phyloP scores from a whole-genome alignment of 2,113 vertebrate species.

The Archilochus colubris region DNA sequence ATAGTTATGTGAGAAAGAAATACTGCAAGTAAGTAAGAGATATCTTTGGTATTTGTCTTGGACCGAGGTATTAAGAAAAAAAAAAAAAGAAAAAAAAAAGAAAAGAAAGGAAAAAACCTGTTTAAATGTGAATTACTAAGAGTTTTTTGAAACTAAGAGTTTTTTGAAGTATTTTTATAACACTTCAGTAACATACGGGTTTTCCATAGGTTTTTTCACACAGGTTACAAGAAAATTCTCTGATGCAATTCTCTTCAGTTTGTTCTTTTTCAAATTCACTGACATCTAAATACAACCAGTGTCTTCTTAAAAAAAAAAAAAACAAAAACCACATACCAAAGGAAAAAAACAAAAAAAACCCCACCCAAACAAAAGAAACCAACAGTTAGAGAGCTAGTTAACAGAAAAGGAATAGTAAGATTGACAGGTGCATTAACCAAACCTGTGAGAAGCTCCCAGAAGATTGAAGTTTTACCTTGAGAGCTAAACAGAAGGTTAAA shows the following conservation, averaged over 20 bases:
- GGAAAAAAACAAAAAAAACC: too few species aligned
- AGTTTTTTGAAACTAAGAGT: too few species aligned
- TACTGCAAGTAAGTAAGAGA: background rate
- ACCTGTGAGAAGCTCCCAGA: background rate
- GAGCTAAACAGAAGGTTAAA: background rate
- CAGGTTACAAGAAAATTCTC: background rate
- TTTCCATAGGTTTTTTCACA: background rate
- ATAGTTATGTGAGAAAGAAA: background rate
- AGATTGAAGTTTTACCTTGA: background rate
- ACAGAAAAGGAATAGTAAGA: background rate
- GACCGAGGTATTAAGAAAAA: background rate
- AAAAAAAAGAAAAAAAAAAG: background rate
- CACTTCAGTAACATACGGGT: background rate
- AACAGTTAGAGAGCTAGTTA: background rate
- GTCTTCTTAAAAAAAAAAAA: background rate
- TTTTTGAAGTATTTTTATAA: background rate
- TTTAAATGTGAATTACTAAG: background rate
- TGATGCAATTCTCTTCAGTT: background rate
- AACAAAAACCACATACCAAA: background rate
- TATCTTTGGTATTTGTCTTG: background rate
- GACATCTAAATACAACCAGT: background rate
- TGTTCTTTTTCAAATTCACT: background rate
- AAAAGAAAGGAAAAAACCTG: background rate
- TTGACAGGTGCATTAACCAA: conserved; percentile 10
- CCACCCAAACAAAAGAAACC: too few species aligned